A percentile compares a stretch with the other conserved stretches of the same genome.
These are phyloP conservation scores for Condylostylus longicornis DNA, from an alignment of 1,140 invertebrate genomes.

Conservation along the genomic window DNA sequence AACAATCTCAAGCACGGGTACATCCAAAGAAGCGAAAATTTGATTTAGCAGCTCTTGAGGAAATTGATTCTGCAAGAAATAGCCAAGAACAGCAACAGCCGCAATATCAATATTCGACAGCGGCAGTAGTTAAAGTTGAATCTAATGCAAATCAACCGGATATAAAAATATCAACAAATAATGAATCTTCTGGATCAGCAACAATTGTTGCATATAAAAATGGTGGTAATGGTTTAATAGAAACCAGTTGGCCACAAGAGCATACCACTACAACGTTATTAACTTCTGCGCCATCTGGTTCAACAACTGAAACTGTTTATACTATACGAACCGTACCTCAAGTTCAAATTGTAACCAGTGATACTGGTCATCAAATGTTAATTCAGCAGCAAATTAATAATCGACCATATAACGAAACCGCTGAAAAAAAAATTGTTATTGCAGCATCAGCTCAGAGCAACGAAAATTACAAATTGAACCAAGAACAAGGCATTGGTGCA, in stretches of 20 bases:
- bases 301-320: too few relatives aligned
- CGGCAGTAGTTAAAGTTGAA: not conserved
- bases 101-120: slow-evolving; percentile 1
- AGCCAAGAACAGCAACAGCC: slow-evolving; percentile 33
- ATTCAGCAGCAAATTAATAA: too few relatives aligned
- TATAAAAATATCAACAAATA: slow-evolving; percentile 10
- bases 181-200: not conserved
- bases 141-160: slow-evolving; percentile 4
- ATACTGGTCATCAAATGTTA: too few relatives aligned
- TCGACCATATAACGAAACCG: too few relatives aligned
- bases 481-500: too few relatives aligned
- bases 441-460: slow-evolving; percentile 13
- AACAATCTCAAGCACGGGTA: slow-evolving; percentile 38
- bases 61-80: slow-evolving; percentile 39
- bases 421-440: too few relatives aligned
- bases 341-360: too few relatives aligned
- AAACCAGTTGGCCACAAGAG: slow-evolving; percentile 8
- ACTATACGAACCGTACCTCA: too few relatives aligned
- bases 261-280: slow-evolving; percentile 19
- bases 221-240: not conserved
- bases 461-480: slow-evolving; percentile 21
- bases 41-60: slow-evolving; percentile 67
- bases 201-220: slow-evolving; percentile 3
- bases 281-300: too few relatives aligned
- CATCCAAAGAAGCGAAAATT: slow-evolving; percentile 82